Evolutionary conservation across 2,113 vertebrate species (phyloP), one percentile per base, ranked within the genome.

Genomic region (Daphoenositta chrysoptera): DNA sequence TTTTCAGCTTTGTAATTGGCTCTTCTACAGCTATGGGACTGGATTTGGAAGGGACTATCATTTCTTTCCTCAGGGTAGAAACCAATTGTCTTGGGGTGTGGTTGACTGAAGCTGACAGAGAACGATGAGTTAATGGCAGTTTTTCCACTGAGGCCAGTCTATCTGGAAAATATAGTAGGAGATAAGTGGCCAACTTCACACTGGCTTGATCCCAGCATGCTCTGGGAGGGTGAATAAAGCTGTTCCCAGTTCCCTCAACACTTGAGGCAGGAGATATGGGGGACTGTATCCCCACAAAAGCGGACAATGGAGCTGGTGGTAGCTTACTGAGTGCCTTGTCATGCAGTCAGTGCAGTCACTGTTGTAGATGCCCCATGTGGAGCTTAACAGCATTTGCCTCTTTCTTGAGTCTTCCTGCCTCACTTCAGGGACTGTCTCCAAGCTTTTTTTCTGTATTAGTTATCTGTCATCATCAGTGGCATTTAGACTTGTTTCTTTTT

Each of bases 401-500:
- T 51, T 83, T 66, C 50, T 82, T 76, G 28, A 58, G 17, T 65
- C 35, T 89, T 95, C 18, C 73, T 76, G 37, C 13, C 24, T 96
- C 33, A 8, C 21, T 91, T 94, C 16, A 40, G 54, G 39, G n/a
- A 42, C 76, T 73, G 24, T 83, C 47, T 92, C 15, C 35, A 82
- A 54, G 39, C n/a, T 56, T 77, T 57, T 60, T 73, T 69, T 33
- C 37, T 87, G 39, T 88, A 51, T 61, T 80, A 56, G 22, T 83
- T 90, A 20, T 71, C 61, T 45, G 27, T 85, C 64, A 92, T 90
- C 51, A 60, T 69, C 66, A n/a, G 30, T 94, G 93, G 75, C 90
- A 97, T 96, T 95, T 96, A 83, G 64, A 17, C 53, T 69, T 3
- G 13, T 45, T 88, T 17, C 79, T 71, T 65, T 77, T 66, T 73